Percentiles rank a stretch among this genome's conserved stretches.
Evolutionary conservation across 2,797 vertebrate genomes (phyloP).

Genomic region (Cossypha heuglini): DNA sequence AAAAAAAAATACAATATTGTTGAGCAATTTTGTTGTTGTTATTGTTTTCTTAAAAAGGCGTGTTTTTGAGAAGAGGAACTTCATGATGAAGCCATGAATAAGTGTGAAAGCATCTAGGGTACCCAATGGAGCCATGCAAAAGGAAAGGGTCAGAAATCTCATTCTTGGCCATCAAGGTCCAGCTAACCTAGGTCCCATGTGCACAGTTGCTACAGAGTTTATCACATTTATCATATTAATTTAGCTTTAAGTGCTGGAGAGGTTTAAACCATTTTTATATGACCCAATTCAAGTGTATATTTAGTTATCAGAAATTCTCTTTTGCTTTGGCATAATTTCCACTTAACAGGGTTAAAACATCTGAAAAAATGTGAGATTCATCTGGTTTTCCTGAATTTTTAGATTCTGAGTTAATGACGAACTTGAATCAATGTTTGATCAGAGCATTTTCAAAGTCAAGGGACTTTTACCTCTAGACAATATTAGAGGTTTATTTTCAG

Average conservation of each 20-base stretch:
- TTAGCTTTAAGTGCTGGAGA: background rate
- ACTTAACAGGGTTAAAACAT: fast-evolving
- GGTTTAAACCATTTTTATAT: background rate
- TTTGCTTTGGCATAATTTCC: background rate
- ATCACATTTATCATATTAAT: background rate
- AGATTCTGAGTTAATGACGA: background rate
- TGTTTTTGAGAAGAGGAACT: background rate
- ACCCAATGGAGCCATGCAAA: fast-evolving
- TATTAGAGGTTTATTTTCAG: background rate
- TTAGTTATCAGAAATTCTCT: background rate
- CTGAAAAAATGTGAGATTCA: background rate
- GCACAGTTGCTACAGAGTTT: background rate
- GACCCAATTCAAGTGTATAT: background rate
- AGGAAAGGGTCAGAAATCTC: background rate
- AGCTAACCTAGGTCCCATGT: background rate
- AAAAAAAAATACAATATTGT: background rate
- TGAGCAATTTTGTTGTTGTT: background rate
- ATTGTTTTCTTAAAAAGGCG: background rate
- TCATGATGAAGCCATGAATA: background rate
- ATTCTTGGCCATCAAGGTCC: background rate
- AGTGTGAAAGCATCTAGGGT: background rate
- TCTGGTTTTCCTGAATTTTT: background rate
- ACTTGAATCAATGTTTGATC: background rate
- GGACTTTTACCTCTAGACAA: background rate
- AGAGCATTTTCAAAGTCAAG: background rate